These are phyloP conservation scores for Uropsilus gracilis DNA, from an alignment of 2,113 vertebrate genomes.

Conservation along the genomic window DNA sequence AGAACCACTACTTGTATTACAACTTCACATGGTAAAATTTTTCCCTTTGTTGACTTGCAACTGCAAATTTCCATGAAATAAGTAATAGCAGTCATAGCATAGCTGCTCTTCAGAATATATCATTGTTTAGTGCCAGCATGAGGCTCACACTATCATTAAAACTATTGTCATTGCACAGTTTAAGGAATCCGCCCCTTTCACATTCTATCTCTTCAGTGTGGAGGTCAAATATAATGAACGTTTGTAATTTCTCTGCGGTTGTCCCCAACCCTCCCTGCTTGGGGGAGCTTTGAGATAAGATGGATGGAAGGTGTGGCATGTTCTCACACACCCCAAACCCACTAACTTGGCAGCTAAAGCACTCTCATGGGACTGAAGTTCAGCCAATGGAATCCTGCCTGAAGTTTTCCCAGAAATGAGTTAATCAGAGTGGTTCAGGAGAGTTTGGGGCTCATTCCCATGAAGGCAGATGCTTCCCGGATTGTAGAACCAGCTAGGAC, in stretches of 20 bases:
- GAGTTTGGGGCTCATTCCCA: background rate
- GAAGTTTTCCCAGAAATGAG: background rate
- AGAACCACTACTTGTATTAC: background rate
- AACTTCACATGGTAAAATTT: background rate
- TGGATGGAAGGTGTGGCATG: background rate
- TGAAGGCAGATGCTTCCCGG: rapidly evolving
- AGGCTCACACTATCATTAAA: background rate
- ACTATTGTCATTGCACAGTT: background rate
- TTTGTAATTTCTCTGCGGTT: background rate
- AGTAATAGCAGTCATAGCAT: background rate
- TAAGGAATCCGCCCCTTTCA: background rate
- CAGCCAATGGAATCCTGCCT: background rate
- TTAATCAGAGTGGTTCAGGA: background rate
- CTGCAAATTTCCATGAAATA: background rate
- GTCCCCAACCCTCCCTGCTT: background rate
- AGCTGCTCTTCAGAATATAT: background rate
- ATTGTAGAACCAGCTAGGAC: background rate
- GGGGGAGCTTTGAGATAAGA: background rate
- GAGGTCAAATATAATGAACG: background rate
- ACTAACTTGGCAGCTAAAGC: background rate
- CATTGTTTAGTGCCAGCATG: background rate
- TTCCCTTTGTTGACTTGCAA: background rate
- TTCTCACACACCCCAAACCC: background rate
- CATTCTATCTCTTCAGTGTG: background rate
- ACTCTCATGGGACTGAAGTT: background rate